These are phyloP conservation scores for Takifugu bimaculatus DNA, from an alignment of 2,113 vertebrate species.

Conservation along the genomic window DNA sequence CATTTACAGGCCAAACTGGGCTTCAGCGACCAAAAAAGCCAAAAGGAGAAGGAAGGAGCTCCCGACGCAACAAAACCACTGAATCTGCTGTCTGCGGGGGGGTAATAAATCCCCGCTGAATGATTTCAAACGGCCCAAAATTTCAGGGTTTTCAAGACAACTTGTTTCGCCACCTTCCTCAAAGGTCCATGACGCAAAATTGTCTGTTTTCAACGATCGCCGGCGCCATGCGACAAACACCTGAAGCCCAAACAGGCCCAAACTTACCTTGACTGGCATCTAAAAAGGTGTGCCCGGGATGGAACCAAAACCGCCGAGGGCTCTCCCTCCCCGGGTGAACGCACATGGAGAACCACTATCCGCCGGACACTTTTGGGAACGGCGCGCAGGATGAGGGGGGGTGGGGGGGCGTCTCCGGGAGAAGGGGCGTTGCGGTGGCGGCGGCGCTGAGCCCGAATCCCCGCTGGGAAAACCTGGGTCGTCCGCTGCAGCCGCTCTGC, in stretches of 20 bases:
- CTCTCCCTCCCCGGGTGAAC: conserved; percentile 33
- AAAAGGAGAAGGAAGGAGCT: neutral
- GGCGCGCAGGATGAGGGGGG: conserved; percentile 18
- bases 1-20: neutral
- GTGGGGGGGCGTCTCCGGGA: conserved; percentile 12
- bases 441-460: conserved; percentile 37
- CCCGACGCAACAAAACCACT: no score
- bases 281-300: conserved; percentile 70
- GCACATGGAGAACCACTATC: conserved; percentile 55
- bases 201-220: neutral
- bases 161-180: no score
- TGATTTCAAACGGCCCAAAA: no score
- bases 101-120: no score
- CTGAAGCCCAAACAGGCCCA: conserved; percentile 22
- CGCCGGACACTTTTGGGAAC: conserved; percentile 32
- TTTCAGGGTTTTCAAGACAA: no score
- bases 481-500: conserved; percentile 53
- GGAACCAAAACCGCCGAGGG: conserved; percentile 38
- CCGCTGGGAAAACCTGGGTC: conserved; percentile 32
- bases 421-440: conserved; percentile 16
- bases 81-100: no score
- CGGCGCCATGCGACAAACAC: conserved; percentile 5
- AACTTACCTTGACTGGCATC: conserved; percentile 75
- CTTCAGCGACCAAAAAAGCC: neutral
- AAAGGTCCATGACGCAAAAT: no score